Evolutionary conservation across 2,888 invertebrate species (phyloP).

Genomic region (Sinhomidia bicolor): DNA sequence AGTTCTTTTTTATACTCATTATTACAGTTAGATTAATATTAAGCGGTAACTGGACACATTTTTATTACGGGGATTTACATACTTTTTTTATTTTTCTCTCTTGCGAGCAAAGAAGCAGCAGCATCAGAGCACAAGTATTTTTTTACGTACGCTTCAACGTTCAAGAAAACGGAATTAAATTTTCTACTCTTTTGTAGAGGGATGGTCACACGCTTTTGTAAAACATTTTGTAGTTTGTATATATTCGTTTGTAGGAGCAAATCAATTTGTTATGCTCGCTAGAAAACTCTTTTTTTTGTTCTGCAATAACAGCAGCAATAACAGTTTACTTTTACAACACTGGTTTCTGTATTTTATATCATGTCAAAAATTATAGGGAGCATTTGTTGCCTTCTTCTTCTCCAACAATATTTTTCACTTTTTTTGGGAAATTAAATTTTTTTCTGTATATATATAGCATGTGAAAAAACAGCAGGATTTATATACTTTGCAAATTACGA

Average conservation of each 20-base stretch:
- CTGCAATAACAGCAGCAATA: too few relatives aligned
- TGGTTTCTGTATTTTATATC: neutral
- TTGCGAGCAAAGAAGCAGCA: too few relatives aligned
- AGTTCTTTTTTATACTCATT: too few relatives aligned
- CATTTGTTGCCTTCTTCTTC: neutral
- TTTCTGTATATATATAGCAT: constrained; percentile 42
- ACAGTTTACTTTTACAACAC: neutral
- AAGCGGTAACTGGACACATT: too few relatives aligned
- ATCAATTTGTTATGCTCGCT: constrained; percentile 12
- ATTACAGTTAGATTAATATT: too few relatives aligned
- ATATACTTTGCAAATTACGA: constrained; percentile 49
- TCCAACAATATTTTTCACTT: neutral
- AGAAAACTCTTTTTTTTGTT: too few relatives aligned
- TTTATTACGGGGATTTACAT: too few relatives aligned
- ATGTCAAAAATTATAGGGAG: neutral
- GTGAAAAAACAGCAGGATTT: constrained; percentile 69
- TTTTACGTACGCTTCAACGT: too few relatives aligned
- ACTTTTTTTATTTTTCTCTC: too few relatives aligned
- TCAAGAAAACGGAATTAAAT: too few relatives aligned
- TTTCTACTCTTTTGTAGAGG: neutral
- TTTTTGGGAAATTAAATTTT: constrained; percentile 58
- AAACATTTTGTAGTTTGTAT: neutral
- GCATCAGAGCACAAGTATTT: too few relatives aligned
- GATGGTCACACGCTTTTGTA: neutral
- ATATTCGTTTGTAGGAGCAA: constrained; percentile 35